A percentile compares a stretch with the other conserved stretches of the same genome.
Evolutionary conservation across 2,113 vertebrate species (phyloP).

Genomic region (Callopanchax toddi): DNA sequence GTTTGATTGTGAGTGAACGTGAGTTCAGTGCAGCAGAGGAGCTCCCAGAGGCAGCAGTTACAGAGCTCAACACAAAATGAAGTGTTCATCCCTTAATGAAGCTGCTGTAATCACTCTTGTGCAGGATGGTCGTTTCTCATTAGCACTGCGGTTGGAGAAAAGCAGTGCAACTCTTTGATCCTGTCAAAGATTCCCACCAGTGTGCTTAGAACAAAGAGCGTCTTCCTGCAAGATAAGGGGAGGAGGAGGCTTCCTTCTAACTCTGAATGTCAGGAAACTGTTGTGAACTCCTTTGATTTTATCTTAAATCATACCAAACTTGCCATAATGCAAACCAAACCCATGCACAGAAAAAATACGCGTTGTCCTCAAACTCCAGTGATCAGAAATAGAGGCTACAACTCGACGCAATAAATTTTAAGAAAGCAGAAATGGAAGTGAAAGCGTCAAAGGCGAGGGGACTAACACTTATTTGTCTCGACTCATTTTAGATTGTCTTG

Average conservation of each 20-base stretch:
- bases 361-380: no score
- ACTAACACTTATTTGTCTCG: constrained; percentile 49
- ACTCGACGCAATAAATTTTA: no score
- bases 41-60: constrained; percentile 51
- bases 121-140: constrained; percentile 73
- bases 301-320: constrained; percentile 41
- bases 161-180: constrained; percentile 72
- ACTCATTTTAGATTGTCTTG: constrained; percentile 64
- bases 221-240: constrained; percentile 64
- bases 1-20: constrained; percentile 53
- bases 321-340: constrained; percentile 22
- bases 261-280: constrained; percentile 68
- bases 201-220: constrained; percentile 76
- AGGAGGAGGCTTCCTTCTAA: constrained; percentile 66
- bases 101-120: constrained; percentile 63
- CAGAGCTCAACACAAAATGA: constrained; percentile 12
- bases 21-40: constrained; percentile 46
- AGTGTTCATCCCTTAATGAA: constrained; percentile 59
- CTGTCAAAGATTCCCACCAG: constrained; percentile 72
- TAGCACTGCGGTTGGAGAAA: constrained; percentile 58
- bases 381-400: no score
- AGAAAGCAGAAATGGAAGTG: constrained; percentile 16
- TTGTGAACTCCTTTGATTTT: constrained; percentile 70
- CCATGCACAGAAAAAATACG: constrained; percentile 17
- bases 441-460: constrained; percentile 7